Base-by-base conservation (phyloP, 2,113 vertebrate species). In the Mugil cephalus region DNA sequence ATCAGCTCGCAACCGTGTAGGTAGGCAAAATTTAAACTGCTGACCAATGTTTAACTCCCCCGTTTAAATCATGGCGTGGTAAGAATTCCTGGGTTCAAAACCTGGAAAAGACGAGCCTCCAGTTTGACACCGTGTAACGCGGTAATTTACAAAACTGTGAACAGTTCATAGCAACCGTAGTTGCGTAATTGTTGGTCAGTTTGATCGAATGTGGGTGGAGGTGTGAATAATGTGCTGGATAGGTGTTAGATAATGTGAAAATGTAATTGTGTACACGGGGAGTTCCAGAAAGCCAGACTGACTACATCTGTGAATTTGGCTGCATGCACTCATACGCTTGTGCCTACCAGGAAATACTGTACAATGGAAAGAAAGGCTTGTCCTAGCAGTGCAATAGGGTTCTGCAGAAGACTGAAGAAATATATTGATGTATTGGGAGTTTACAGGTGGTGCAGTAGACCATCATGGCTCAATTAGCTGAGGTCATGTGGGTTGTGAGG, bases 221-320 rank as follows among this genome's bases (percentile, higher is more conserved):
- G 83, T 75, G 58, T 62, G 56, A 82, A 55, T 53, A 48, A 52
- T 54, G 60, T 24, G 39, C 12, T 6, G 24, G 50, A 73, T 7
- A 43, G 43, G 65, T 75, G 77, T 83, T 53, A 42, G 50, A 75
- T 65, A 46, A 71, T 68, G 70, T 68, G 66, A 45, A 64, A 80
- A 58, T 62, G 15, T 75, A 72, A 61, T n/a, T 47, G 9, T 40
- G 35, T 8, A 10, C 45, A 59, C 17, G 19, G 0, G n/a, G 43
- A 24, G 36, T 50, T 59, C 10, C 47, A 54, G 34, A 53, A 30
- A 51, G 7, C 62, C 1, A 36, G 12, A 3, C 12, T 40, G 52
- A 38, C 38, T 14, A 42, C 38, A 59, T 54, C 40, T 80, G 72
- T 43, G 68, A 17, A 52, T 18, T 74, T 52, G 40, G 40, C 40